Conservation (phyloP, 2,113 vertebrate genomes). For the Paradisaea rubra region DNA sequence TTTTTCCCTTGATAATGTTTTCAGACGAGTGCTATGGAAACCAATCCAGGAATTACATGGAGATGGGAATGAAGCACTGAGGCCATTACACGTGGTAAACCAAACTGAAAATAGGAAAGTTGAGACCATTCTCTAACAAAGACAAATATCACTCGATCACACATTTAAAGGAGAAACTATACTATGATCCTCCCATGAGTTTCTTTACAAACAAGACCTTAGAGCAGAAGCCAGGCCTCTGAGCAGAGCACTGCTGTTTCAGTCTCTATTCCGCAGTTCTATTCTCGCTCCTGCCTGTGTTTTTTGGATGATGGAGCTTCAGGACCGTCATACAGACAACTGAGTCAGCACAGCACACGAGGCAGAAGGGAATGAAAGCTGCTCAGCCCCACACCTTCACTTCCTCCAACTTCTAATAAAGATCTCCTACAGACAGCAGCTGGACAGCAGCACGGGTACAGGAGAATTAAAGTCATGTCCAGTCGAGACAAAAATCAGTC, state of each 20-base stretch:
- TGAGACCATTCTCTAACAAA: background rate
- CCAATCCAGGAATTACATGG: background rate
- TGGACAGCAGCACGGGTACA: background rate
- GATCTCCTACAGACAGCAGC: background rate
- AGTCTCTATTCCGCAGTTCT: background rate
- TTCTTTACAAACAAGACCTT: background rate
- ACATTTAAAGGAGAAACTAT: background rate
- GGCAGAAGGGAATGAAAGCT: background rate
- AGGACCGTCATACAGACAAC: background rate
- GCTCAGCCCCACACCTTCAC: background rate
- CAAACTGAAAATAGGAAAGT: background rate
- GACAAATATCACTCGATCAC: background rate
- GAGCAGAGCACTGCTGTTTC: background rate
- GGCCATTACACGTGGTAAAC: background rate
- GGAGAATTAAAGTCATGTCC: background rate
- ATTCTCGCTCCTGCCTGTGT: background rate
- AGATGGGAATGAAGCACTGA: background rate
- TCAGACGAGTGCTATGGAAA: background rate
- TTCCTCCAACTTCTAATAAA: background rate
- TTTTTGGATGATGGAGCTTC: background rate
- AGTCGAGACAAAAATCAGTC: background rate
- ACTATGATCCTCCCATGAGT: background rate
- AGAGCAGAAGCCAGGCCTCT: background rate
- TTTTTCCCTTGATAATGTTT: background rate
- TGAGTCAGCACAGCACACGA: fast-evolving